Base-by-base conservation (phyloP, 2,888 invertebrate genomes). In the Troides helena region DNA sequence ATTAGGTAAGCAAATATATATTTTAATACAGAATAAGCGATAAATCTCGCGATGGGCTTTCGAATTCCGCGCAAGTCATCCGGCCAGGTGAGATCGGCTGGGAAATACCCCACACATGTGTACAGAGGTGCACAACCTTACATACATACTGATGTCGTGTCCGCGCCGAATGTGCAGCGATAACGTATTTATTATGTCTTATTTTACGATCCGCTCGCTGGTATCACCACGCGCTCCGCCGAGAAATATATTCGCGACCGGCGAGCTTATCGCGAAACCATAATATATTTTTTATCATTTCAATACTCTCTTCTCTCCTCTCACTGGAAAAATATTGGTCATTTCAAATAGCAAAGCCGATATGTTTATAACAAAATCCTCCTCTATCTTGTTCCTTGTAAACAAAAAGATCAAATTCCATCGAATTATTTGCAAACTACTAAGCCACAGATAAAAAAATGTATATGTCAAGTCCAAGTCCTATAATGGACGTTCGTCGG, bases 21-120 rank as follows among this genome's bases (percentile, higher is more conserved):
- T 90, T 89, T 91, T 88, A 90, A 91, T 89, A 87, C 86, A 89
- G 89, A 91, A 90, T 90, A 89, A 88, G 89, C 91, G 86, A 92
- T 92, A 91, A 92, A 92, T 92, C 91, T 90, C 86, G 85, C 84
- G 85, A 88, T 90, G 92, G 89, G 92, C 92, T 92, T 92, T 92
- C 92, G 88, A 92, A 92, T 92, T 91, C 92, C 92, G 86, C 89
- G 85, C 90, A 89, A 90, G 90, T 88, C 88, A 90, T 84, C 88
- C 86, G 85, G 81, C 89, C 87, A 89, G 90, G 89, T 90, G 90
- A 91, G 90, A 89, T 89, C 90, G 90, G 76, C 86, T 89, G 91
- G 92, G 92, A 90, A 92, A 91, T 90, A 91, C 92, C 92, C 86
- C 85, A 81, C 81, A 83, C 85, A 85, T 84, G 84, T 80, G 80